Conservation (phyloP, 2,888 invertebrate genomes). For the Heliconius ethilla region DNA sequence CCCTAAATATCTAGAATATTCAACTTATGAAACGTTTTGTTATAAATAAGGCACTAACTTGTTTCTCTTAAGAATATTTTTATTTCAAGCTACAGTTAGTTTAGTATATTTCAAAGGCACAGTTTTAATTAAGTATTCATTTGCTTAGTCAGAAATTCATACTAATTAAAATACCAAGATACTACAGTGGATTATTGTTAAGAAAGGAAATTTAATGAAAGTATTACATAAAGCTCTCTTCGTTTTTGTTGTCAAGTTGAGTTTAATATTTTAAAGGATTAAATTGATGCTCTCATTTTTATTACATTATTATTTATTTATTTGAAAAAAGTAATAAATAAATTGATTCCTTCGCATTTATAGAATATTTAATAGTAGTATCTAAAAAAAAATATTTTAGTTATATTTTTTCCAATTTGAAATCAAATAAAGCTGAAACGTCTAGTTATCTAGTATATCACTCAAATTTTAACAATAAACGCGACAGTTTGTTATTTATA, state of each 20-base stretch:
- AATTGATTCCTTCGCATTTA: neutral
- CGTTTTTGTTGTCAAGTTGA: neutral
- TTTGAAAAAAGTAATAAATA: neutral
- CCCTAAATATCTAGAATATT: neutral
- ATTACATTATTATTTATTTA: neutral
- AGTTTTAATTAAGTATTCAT: constrained; percentile 18
- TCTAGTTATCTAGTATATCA: too few species aligned
- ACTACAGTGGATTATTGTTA: constrained; percentile 2
- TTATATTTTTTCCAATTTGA: too few species aligned
- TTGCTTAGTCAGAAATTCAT: constrained; percentile 9
- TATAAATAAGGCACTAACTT: neutral
- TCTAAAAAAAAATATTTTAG: too few species aligned
- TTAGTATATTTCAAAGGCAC: constrained; percentile 1
- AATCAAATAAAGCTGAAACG: too few species aligned
- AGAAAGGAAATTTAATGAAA: constrained; percentile 22
- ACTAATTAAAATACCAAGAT: constrained; percentile 14
- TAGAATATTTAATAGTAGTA: too few species aligned
- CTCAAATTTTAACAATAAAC: too few species aligned
- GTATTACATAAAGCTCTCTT: neutral
- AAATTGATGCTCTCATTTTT: neutral
- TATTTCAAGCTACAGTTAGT: neutral
- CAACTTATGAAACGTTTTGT: neutral
- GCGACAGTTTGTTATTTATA: neutral
- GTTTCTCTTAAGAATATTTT: constrained; percentile 1
- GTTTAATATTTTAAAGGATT: neutral